Conservation (phyloP, 2,888 invertebrate genomes). For the Proisotoma minuta region DNA sequence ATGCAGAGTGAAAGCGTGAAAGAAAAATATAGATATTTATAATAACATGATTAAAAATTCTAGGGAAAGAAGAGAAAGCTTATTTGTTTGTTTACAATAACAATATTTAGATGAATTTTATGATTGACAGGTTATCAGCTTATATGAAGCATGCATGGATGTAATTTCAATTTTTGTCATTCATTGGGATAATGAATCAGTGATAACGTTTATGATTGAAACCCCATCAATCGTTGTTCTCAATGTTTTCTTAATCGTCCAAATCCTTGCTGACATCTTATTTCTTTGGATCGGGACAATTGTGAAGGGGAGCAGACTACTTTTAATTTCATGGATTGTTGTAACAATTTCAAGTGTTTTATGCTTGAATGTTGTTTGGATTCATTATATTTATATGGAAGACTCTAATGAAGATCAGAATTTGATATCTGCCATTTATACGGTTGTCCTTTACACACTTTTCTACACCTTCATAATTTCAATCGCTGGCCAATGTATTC, state of each 20-base stretch:
- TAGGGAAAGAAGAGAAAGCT: too few relatives aligned
- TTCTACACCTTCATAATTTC: slow-evolving; percentile 36
- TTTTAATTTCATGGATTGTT: slow-evolving; percentile 31
- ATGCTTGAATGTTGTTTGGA: slow-evolving; percentile 31
- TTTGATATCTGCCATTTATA: slow-evolving; percentile 32
- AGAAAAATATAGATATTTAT: background rate
- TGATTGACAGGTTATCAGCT: slow-evolving; percentile 28
- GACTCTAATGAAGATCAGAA: slow-evolving; percentile 17
- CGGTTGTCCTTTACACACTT: slow-evolving; percentile 31
- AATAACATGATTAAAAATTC: too few relatives aligned
- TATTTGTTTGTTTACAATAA: background rate
- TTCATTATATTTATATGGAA: slow-evolving; percentile 27
- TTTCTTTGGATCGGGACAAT: slow-evolving; percentile 38
- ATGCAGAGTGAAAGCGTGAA: too few relatives aligned
- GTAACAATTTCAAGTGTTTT: slow-evolving; percentile 29
- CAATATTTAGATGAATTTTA: background rate
- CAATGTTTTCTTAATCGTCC: slow-evolving; percentile 34
- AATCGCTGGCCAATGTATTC: slow-evolving; percentile 32
- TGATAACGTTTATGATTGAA: slow-evolving; percentile 22
- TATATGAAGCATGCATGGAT: slow-evolving; percentile 40
- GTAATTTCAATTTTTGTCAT: slow-evolving; percentile 38
- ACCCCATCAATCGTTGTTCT: slow-evolving; percentile 35
- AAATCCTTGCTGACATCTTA: slow-evolving; percentile 32
- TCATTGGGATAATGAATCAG: slow-evolving; percentile 29
- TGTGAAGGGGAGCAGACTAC: slow-evolving; percentile 27